These are phyloP conservation scores for Patiria pectinifera DNA, from an alignment of 53 echinoderm and acorn worm species.

Conservation along the genomic window DNA sequence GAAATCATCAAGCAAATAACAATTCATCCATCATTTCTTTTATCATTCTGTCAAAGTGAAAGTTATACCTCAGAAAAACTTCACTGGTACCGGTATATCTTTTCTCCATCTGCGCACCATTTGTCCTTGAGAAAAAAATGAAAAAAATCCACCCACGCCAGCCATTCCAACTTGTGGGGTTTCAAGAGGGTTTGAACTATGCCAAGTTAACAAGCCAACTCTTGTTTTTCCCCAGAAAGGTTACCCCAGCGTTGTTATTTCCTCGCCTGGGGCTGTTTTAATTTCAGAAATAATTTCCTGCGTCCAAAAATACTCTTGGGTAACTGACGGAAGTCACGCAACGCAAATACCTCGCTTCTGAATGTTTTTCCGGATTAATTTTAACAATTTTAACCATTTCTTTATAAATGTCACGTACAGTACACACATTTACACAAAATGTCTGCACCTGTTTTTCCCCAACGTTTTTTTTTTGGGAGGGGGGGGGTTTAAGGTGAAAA, in stretches of 20 bases:
- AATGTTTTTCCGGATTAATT: neutral
- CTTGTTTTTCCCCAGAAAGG: neutral
- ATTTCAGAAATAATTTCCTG: slow-evolving; percentile 43
- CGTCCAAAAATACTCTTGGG: slow-evolving; percentile 33
- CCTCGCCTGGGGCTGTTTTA: slow-evolving; percentile 52
- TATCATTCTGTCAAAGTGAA: neutral
- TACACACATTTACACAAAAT: too few relatives aligned
- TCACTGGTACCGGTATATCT: neutral
- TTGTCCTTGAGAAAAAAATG: neutral
- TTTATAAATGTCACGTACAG: too few relatives aligned
- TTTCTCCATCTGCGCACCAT: neutral
- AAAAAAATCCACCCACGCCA: slow-evolving; percentile 46
- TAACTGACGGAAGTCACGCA: slow-evolving; percentile 16
- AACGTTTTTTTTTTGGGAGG: too few relatives aligned
- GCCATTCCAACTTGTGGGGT: neutral
- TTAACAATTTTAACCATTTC: too few relatives aligned
- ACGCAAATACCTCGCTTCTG: slow-evolving; percentile 12
- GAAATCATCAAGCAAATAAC: neutral
- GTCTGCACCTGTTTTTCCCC: too few relatives aligned
- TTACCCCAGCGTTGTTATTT: slow-evolving; percentile 3
- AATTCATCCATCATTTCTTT: slow-evolving; percentile 1
- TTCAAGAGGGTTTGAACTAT: neutral
- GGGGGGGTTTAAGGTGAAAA: too few relatives aligned
- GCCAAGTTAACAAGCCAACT: slow-evolving; percentile 38
- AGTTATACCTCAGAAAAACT: neutral